These are phyloP conservation scores for Eilema sororculum DNA, from an alignment of 2,888 invertebrate species.

Conservation along the genomic window DNA sequence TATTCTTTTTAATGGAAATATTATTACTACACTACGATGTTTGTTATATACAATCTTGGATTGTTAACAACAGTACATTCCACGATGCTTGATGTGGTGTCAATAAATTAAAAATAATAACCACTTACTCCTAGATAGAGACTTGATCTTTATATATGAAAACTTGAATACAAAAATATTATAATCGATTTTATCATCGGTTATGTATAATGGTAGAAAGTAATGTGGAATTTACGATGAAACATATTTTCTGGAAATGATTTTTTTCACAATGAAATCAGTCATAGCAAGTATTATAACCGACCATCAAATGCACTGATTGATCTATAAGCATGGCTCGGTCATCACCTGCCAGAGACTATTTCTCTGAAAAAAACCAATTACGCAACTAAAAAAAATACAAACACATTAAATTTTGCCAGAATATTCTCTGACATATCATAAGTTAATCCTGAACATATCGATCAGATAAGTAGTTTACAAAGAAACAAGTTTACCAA, in stretches of 20 bases:
- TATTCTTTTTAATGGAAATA: not conserved
- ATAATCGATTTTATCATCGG: not conserved
- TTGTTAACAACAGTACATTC: slow-evolving; percentile 4
- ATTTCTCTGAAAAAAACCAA: not conserved
- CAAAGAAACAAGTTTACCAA: not conserved
- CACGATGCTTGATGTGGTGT: not conserved
- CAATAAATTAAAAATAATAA: not conserved
- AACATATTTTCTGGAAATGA: not conserved
- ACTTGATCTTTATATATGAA: not conserved
- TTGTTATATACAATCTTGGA: slow-evolving; percentile 6
- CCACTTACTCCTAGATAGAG: no score
- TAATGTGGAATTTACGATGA: not conserved
- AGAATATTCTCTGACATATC: not conserved
- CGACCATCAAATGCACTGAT: not conserved
- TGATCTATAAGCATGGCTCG: no score
- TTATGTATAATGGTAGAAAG: not conserved
- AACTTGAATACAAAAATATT: not conserved
- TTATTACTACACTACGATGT: not conserved
- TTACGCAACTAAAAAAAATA: no score
- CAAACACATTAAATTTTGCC: not conserved
- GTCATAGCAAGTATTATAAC: not conserved
- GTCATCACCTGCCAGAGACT: no score
- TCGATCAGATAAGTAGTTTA: not conserved
- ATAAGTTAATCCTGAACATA: not conserved
- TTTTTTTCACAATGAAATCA: not conserved